phyloP scores from a whole-genome alignment of 2,888 invertebrate genomes.

The Cepaea hortensis region DNA sequence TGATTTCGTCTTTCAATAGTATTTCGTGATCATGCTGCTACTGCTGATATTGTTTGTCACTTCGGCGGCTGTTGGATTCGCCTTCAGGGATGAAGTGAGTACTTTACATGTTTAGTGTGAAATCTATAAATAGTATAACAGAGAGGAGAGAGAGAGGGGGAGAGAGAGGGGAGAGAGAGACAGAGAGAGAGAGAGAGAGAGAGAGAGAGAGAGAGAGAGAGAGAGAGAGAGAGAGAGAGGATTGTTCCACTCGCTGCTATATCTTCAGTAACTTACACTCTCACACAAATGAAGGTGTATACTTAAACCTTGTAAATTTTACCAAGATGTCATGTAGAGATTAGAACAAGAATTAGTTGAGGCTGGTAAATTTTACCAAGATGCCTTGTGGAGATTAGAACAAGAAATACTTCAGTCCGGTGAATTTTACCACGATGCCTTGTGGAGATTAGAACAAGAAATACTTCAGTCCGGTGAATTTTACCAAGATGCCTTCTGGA shows the following conservation, averaged over 20 bases:
- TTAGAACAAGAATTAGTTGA: too few species aligned
- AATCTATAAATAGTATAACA: constrained; percentile 21
- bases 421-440: too few species aligned
- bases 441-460: too few species aligned
- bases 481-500: too few species aligned
- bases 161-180: not conserved
- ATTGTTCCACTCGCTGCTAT: too few species aligned
- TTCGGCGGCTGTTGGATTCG: constrained; percentile 39
- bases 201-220: not conserved
- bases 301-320: too few species aligned
- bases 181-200: not conserved
- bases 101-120: too few species aligned
- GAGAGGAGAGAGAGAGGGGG: constrained; percentile 45
- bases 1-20: constrained; percentile 29
- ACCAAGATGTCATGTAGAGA: too few species aligned
- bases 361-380: too few species aligned
- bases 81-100: constrained; percentile 35
- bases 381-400: too few species aligned
- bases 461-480: too few species aligned
- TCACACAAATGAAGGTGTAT: not conserved
- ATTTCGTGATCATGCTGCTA: constrained; percentile 39
- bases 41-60: constrained; percentile 44
- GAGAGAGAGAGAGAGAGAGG: not conserved
- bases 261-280: not conserved
- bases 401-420: too few species aligned